Evolutionary conservation across 2,113 vertebrate species (phyloP), one percentile per base, ranked within the genome.

Genomic region (Noctilio leporinus): DNA sequence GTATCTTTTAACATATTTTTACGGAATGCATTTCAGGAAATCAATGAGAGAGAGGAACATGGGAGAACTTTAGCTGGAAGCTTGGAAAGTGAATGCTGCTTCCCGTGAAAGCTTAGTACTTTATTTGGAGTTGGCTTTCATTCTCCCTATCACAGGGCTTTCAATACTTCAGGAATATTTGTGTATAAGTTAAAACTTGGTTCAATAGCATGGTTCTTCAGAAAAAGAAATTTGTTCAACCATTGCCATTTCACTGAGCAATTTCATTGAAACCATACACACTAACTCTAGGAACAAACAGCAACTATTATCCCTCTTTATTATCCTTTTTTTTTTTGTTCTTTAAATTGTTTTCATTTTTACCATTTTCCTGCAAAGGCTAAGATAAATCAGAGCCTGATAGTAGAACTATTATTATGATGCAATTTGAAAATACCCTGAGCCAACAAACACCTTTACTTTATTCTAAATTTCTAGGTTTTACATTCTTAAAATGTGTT

Each of bases 341-440:
- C 75, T 91, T 59, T 75, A 53, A 95, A 47, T n/a, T 84, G 33
- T 67, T 19, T 82, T 49, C 80, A 88, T 96, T 94, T 94, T 77
- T 92, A 87, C 69, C 38, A 57, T 70, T 94, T 95, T 76, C n/a
- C 49, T 86, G 12, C 9, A 86, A 82, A 91, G 30, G 17, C 38
- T 76, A 75, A 89, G 51, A 59, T 81, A 94, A 95, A 55, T 45
- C 26, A 91, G 40, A 88, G 14, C 17, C 26, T 76, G 1, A 12
- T 75, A 80, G 43, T 57, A 70, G 6, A 75, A 78, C 67, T 72
- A 30, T 35, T 59, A 35, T 26, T 77, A 30, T 22, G 43, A 65
- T 43, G 35, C 45, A 64, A 51, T 70, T 70, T 33, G 40, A 45
- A 73, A 62, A 70, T 67, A 55, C 24, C 5, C 4, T 86, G 33